Conservation (phyloP, 2,888 invertebrate species). For the Anthophora plumipes region DNA sequence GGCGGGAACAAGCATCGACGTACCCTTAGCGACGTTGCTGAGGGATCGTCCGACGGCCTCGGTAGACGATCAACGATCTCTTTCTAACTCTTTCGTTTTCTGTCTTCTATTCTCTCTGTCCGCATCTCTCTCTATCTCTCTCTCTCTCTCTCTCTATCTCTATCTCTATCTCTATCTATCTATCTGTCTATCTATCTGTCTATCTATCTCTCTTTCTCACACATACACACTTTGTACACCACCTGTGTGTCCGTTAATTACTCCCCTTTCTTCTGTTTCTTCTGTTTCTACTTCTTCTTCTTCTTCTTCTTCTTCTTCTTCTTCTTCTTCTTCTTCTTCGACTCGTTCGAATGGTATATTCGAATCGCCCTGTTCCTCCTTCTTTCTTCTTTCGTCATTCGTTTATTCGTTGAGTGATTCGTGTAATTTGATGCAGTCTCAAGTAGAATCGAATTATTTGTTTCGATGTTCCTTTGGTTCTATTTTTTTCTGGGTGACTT, state of each 20-base stretch:
- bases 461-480: too few species aligned
- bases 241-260: conserved; percentile 38
- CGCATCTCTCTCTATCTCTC: conserved; percentile 53
- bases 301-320: not conserved
- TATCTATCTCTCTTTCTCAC: conserved; percentile 38
- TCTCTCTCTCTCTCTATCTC: conserved; percentile 48
- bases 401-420: conserved; percentile 12
- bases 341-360: conserved; percentile 14
- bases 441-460: not conserved
- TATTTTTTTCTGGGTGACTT: too few species aligned
- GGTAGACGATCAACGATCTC: conserved; percentile 81
- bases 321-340: conserved; percentile 16
- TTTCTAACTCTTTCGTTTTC: conserved; percentile 68
- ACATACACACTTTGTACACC: conserved; percentile 34
- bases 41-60: conserved; percentile 84
- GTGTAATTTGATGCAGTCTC: not conserved
- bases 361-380: conserved; percentile 13
- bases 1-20: conserved; percentile 82
- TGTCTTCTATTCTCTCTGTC: conserved; percentile 66
- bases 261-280: conserved; percentile 20
- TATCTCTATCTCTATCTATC: conserved; percentile 32
- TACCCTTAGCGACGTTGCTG: conserved; percentile 84
- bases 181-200: conserved; percentile 47
- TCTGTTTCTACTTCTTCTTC: conserved; percentile 10
- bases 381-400: conserved; percentile 32